A percentile compares a stretch with the other conserved stretches of the same genome.
Evolutionary conservation across 2,888 invertebrate species (phyloP).

Genomic region (Hypselothyrea guttata): DNA sequence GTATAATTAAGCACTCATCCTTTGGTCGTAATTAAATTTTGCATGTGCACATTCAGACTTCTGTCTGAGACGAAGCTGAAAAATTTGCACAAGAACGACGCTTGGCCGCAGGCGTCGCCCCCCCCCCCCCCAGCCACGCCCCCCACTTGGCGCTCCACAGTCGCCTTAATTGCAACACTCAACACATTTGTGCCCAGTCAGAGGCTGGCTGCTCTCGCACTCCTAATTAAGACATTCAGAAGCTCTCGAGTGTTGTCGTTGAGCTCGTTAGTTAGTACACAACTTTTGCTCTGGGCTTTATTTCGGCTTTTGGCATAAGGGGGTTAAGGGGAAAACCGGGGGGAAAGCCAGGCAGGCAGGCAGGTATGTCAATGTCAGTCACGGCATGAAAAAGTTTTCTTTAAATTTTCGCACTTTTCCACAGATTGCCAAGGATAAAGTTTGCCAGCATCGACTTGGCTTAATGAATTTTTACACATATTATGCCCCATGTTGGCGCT

Average conservation of each 20-base stretch:
- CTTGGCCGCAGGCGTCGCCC: slow-evolving; percentile 34
- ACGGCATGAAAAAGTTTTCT: slow-evolving; percentile 61
- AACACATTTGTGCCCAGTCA: slow-evolving; percentile 48
- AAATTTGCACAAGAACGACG: slow-evolving; percentile 30
- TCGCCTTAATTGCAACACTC: slow-evolving; percentile 70
- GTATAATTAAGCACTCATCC: slow-evolving; percentile 82
- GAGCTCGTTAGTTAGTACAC: slow-evolving; percentile 76
- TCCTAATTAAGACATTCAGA: slow-evolving; percentile 75
- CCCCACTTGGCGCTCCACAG: slow-evolving; percentile 42
- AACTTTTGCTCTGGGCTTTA: slow-evolving; percentile 68
- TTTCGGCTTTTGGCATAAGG: not conserved
- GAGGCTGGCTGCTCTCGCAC: slow-evolving; percentile 45
- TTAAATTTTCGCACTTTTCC: slow-evolving; percentile 73
- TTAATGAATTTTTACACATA: slow-evolving; percentile 70
- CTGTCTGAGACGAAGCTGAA: slow-evolving; percentile 41
- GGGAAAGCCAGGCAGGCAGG: not conserved
- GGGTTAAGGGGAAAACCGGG: not conserved
- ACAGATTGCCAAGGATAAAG: slow-evolving; percentile 63
- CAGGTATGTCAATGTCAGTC: slow-evolving; percentile 66
- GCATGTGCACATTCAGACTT: slow-evolving; percentile 81
- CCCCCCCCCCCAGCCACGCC: slow-evolving; percentile 8
- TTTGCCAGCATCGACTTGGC: slow-evolving; percentile 44
- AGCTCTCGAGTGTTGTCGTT: slow-evolving; percentile 73
- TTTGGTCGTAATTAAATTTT: slow-evolving; percentile 82
- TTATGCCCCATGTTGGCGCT: slow-evolving; percentile 15